Conservation (phyloP, 2,113 vertebrate species). For the Tenrec ecaudatus region DNA sequence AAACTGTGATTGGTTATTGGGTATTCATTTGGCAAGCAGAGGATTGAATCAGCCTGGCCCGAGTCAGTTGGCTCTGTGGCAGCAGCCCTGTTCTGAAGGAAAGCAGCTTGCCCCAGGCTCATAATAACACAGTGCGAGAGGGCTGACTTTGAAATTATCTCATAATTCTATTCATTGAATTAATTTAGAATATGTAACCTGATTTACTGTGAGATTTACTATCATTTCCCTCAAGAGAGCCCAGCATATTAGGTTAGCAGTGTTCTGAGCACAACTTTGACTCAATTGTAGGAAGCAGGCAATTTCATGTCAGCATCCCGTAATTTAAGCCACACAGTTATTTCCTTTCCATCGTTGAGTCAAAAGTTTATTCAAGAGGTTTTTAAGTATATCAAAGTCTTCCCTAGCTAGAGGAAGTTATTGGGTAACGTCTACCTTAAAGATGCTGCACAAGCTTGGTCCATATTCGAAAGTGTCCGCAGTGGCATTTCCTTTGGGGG, state of each 20-base stretch:
- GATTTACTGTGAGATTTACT: slow-evolving; percentile 71
- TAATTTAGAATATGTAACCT: slow-evolving; percentile 71
- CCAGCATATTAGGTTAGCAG: slow-evolving; percentile 42
- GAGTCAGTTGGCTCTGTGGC: background rate
- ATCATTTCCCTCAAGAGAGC: slow-evolving; percentile 60
- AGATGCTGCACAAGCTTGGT: background rate
- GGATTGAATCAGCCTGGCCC: slow-evolving; percentile 37
- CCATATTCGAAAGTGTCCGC: background rate
- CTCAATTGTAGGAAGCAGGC: background rate
- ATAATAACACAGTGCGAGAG: slow-evolving; percentile 30
- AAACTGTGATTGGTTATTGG: background rate
- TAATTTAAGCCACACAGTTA: background rate
- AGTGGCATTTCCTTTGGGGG: background rate
- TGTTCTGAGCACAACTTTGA: slow-evolving; percentile 36
- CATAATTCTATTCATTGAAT: slow-evolving; percentile 71
- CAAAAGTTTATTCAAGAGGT: slow-evolving; percentile 51
- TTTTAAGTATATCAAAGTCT: background rate
- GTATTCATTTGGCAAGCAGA: slow-evolving; percentile 48
- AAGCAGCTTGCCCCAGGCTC: slow-evolving; percentile 30
- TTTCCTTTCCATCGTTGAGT: slow-evolving; percentile 62
- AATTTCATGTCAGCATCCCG: slow-evolving; percentile 56
- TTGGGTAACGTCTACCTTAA: background rate
- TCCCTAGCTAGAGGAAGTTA: slow-evolving; percentile 14
- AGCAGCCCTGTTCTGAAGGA: background rate
- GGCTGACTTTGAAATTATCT: slow-evolving; percentile 73